These are phyloP conservation scores for Brenthis hecate DNA, from an alignment of 2,888 invertebrate species.

Conservation along the genomic window DNA sequence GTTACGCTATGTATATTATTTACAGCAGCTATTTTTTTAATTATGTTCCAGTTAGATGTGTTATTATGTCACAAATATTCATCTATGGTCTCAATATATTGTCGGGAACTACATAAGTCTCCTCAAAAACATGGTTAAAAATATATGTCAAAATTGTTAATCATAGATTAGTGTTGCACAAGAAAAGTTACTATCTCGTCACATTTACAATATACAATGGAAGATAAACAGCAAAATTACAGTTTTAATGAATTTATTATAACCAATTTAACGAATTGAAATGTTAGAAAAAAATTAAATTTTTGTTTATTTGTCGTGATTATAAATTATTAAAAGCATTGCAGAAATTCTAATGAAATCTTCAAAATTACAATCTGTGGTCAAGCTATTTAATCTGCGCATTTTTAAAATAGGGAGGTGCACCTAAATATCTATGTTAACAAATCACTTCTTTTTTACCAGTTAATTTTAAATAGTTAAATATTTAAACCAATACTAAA, in stretches of 20 bases:
- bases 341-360: no score
- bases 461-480: no score
- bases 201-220: neutral
- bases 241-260: neutral
- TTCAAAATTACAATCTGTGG: no score
- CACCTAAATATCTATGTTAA: no score
- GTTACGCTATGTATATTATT: constrained; percentile 54
- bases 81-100: constrained; percentile 57
- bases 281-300: no score
- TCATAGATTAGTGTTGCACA: constrained; percentile 33
- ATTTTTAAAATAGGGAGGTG: no score
- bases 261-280: neutral
- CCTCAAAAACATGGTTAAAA: constrained; percentile 76
- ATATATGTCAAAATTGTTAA: constrained; percentile 52
- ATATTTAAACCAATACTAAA: no score
- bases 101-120: constrained; percentile 51
- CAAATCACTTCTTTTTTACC: no score
- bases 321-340: no score
- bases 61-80: constrained; percentile 56
- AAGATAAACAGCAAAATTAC: neutral
- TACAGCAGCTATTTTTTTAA: constrained; percentile 50
- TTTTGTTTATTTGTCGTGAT: no score
- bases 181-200: constrained; percentile 22
- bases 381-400: no score
- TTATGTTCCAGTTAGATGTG: constrained; percentile 65